Evolutionary conservation across 2,797 vertebrate genomes (phyloP), one percentile per base, ranked within the genome.

Genomic region (Morelia viridis): DNA sequence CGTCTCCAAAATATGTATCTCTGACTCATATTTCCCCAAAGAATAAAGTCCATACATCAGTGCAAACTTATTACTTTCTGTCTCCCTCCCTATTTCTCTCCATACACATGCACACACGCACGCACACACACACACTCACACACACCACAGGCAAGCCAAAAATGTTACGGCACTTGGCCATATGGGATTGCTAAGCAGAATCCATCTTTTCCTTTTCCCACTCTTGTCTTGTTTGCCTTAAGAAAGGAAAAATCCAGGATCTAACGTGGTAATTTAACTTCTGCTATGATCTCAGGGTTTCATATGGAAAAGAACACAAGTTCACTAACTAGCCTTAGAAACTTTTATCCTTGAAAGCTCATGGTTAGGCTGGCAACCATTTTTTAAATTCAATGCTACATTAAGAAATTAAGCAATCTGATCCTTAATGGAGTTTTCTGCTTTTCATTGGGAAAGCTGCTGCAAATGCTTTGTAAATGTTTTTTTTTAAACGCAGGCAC

Each of bases 21-120:
- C 88, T 94, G 95, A 95, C 93, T 96, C 94, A 94, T 89, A 95
- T 96, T 95, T 95, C 94, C 95, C 96, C 85, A 87, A 94, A 95
- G 94, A 96, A 94, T 95, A 96, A 95, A 90, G 90, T 95, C 92
- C 92, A 94, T 95, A 94, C 94, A 96, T 97, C 96, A 94, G 89
- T 94, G 88, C 86, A 94, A 92, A 80, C 86, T 93, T 95, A 94
- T 89, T 94, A 92, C 35, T 91, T 57, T 96, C 96, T 96, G 94
- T 46, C 76, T 57, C 62, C 17, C 12, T 28, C 41, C 8, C 41
- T 50, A n/a, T 85, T 41, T 53, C 62, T 85, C 61, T 50, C 41
- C 24, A 76, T 3, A 68, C 53, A 87, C 4, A 11, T 10, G 24
- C 15, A 58, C 41, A 56, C 26, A 84, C 58, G 31, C 24, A 60